Evolutionary conservation across 1,140 invertebrate species (phyloP), one percentile per base, ranked within the genome.

Genomic region (Platyscapa corneri): DNA sequence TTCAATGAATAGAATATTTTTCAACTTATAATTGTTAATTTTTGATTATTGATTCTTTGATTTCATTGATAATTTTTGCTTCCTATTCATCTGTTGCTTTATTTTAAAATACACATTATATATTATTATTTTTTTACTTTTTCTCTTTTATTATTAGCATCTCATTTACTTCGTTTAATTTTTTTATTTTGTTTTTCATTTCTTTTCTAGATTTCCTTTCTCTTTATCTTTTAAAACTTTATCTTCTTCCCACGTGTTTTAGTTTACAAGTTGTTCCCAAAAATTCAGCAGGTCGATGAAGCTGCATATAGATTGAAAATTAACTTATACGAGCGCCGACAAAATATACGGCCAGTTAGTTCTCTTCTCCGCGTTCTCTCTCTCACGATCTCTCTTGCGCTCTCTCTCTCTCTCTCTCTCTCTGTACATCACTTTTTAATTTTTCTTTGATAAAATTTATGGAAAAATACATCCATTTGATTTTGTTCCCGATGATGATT

Each of bases 241-340:
- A 49, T 64, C 72, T 42, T 37, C 37, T 75, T 56, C 6, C 70
- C 70, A 74, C 42, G 42, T 42, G 70, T 12, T 74, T 70, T 37
- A 49, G 42, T 75, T n/a, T 16, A 3, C 37, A 56, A 53, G 53
- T 0, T 53, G 1, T 37, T 49, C 42, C 3, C 64, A 20, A 67
- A 32, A 32, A n/a, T 49, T n/a, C 27, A 39, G 90, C 88, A 90
- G 89, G 87, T 91, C 89, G 90, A 90, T 89, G 88, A 91, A 90
- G 90, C 91, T 90, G 93, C 93, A 93, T 93, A 93, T 93, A 93
- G 93, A 93, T 93, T 93, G 93, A 93, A 93, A 93, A 93, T 93
- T 93, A 93, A 93, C 92, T 93, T 93, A 93, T 93, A 93, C 92
- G 93, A 93, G 91, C 90, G 89, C 90, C 91, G 90, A 90, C 92